Base-by-base conservation (phyloP, 1,140 invertebrate species). In the Zelostemma sp. region DNA sequence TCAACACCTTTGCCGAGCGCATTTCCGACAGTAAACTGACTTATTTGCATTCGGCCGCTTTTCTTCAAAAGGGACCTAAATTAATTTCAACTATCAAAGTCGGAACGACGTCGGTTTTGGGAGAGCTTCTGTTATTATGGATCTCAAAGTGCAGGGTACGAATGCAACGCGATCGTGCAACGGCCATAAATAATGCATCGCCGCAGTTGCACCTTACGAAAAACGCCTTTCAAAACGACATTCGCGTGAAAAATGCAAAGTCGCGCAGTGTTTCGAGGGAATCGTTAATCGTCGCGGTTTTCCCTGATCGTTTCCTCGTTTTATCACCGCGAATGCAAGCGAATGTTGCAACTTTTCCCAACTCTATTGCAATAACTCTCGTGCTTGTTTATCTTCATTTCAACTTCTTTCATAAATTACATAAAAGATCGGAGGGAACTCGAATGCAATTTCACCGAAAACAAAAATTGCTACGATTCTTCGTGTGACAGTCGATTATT, bases 181-280 rank as follows among this genome's bases (percentile, higher is more conserved):
- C 3, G 5, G 35, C 35, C 35, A 40, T 40, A 40, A 40, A 40
- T 40, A 40, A 40, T 40, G 35, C 35, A 40, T 40, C 35, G 35
- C 14, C 14, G 25, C 11, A 40, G 35, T 40, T 40, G n/a, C 35
- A 40, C 35, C 35, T 40, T 12, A 3, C 35, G 14, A 40, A 40
- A 40, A 15, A 12, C 14, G 35, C 35, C n/a, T 5, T 5, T 31
- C 28, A 11, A 31, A 31, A 5, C 11, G 28, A 31, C 28, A 31
- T 31, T 11, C 28, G 28, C 28, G 35, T 40, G 35, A 40, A 40
- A 40, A 40, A 40, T 40, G 35, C 35, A 40, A 15, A 11, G 5
- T 4, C 35, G 35, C 35, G 35, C 11, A 12, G 35, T 40, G 35
- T 15, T 15, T 12, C 35, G 35, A 4, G 11, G n/a, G 35, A 40